Evolutionary conservation across 2,797 vertebrate species (phyloP).

Genomic region (Cuculus canorus): DNA sequence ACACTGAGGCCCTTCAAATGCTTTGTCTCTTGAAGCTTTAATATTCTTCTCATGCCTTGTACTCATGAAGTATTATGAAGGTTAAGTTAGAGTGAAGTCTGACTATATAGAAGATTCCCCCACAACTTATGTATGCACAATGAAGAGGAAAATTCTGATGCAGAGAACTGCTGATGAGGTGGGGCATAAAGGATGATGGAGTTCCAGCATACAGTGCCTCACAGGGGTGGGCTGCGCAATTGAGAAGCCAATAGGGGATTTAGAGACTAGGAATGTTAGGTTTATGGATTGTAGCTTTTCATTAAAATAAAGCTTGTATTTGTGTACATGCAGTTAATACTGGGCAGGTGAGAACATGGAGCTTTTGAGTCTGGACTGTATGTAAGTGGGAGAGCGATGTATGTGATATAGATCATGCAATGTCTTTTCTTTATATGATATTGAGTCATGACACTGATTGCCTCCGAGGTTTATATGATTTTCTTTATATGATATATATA

Average conservation of each 20-base stretch:
- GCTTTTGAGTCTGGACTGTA: background rate
- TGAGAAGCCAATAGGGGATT: background rate
- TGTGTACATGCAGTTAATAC: background rate
- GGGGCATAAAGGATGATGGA: background rate
- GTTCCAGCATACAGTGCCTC: background rate
- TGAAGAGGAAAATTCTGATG: background rate
- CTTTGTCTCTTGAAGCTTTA: background rate
- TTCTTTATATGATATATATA: background rate
- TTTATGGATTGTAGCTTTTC: background rate
- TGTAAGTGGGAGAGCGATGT: background rate
- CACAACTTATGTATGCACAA: background rate
- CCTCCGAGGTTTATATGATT: too few relatives aligned
- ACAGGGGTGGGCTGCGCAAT: rapidly evolving
- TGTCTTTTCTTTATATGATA: background rate
- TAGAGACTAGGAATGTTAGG: background rate
- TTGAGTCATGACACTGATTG: too few relatives aligned
- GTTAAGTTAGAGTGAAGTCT: background rate
- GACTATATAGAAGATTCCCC: background rate
- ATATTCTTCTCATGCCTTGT: background rate
- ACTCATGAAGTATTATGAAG: background rate
- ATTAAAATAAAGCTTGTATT: background rate
- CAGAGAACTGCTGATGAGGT: background rate
- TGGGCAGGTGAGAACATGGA: background rate
- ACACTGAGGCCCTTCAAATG: background rate
- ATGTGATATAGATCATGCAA: background rate